These are phyloP conservation scores for Macrobrachium rosenbergii DNA, from an alignment of 1,140 invertebrate species.

Conservation along the genomic window DNA sequence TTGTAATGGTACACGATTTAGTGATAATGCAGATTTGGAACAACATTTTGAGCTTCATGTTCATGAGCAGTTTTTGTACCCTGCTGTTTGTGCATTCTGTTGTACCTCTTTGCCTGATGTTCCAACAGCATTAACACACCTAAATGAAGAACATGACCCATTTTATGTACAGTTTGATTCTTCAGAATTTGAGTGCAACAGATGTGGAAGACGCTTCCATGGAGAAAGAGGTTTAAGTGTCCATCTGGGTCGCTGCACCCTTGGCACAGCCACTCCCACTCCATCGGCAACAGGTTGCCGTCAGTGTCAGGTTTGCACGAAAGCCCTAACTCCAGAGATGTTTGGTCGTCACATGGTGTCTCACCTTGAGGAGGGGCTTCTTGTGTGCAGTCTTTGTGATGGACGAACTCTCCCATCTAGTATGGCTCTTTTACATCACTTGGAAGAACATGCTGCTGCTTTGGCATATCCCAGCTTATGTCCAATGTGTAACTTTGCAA, in stretches of 20 bases:
- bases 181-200: slow-evolving; percentile 60
- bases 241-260: slow-evolving; percentile 61
- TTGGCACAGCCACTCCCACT: slow-evolving; percentile 41
- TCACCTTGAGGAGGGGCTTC: slow-evolving; percentile 62
- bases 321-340: slow-evolving; percentile 58
- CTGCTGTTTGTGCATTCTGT: slow-evolving; percentile 65
- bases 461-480: slow-evolving; percentile 58
- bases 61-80: slow-evolving; percentile 65
- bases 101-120: slow-evolving; percentile 61
- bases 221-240: slow-evolving; percentile 63
- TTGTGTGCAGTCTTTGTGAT: slow-evolving; percentile 65
- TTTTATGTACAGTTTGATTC: slow-evolving; percentile 54
- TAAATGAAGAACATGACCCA: slow-evolving; percentile 63
- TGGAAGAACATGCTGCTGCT: slow-evolving; percentile 61
- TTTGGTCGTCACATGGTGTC: slow-evolving; percentile 63
- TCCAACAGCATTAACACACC: slow-evolving; percentile 56
- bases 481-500: slow-evolving; percentile 56
- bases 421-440: slow-evolving; percentile 62
- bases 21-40: slow-evolving; percentile 40
- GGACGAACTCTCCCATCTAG: slow-evolving; percentile 61
- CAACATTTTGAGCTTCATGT: slow-evolving; percentile 66
- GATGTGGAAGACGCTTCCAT: slow-evolving; percentile 63
- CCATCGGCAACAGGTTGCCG: slow-evolving; percentile 29
- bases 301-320: slow-evolving; percentile 64
- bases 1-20: slow-evolving; percentile 64